Evolutionary conservation across 53 echinoderm and acorn worm species (phyloP).

Genomic region (Zoroaster sp.): DNA sequence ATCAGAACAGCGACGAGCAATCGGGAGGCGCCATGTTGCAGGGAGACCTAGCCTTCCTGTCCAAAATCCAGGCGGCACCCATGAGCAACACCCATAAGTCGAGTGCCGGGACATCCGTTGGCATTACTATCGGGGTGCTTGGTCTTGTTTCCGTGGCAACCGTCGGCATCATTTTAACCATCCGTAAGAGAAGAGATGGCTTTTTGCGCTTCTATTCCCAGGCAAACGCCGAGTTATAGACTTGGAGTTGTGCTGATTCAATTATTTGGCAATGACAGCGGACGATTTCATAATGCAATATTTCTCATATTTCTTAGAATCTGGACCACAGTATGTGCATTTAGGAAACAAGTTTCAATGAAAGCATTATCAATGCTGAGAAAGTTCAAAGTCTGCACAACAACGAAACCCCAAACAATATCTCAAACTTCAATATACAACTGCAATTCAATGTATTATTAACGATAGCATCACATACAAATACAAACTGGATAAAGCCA

Average conservation of each 20-base stretch:
- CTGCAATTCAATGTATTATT: too few relatives aligned
- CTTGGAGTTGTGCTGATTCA: not conserved
- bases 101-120: constrained; percentile 33
- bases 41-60: not conserved
- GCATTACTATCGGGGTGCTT: constrained; percentile 60
- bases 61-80: constrained; percentile 4
- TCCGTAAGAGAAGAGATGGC: constrained; percentile 39
- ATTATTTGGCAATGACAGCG: too few relatives aligned
- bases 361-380: constrained; percentile 41
- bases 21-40: not conserved
- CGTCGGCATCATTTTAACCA: constrained; percentile 47
- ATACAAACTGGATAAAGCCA: not conserved
- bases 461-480: too few relatives aligned
- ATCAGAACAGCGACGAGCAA: constrained; percentile 40
- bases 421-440: not conserved
- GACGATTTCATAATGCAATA: too few relatives aligned
- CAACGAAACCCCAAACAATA: not conserved
- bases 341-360: constrained; percentile 16
- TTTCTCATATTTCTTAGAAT: too few relatives aligned
- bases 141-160: constrained; percentile 43
- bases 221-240: constrained; percentile 27
- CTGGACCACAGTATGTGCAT: not conserved
- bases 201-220: constrained; percentile 42
- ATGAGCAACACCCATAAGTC: not conserved
- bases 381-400: constrained; percentile 1